Evolutionary conservation across 2,888 invertebrate genomes (phyloP), one percentile per base, ranked within the genome.

Genomic region (Amphimallon solstitiale): DNA sequence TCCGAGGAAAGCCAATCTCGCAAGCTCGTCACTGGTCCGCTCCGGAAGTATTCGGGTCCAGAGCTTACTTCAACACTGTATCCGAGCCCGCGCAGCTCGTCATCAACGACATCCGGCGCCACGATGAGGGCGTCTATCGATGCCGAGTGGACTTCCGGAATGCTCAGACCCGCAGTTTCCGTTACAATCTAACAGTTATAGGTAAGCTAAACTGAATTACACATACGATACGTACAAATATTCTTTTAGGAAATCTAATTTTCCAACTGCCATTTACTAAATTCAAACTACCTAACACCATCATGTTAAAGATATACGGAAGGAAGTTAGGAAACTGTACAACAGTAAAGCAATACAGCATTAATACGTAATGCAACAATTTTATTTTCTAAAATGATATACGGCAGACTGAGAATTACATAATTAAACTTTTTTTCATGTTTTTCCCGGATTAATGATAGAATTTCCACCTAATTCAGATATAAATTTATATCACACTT

Each of bases 101-200:
- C 79, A 87, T 92, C 74, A 89, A 90, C 81, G 92, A 94, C 85
- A 91, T 95, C 77, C 91, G 92, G 83, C 87, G 94, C 49, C 90
- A 90, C 78, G 95, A 95, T 83, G 94, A 95, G 81, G 94, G 94
- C 77, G 89, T 93, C 74, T 95, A 95, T 85, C 88, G 95, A 70
- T 95, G 95, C 83, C 86, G 95, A 70, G 92, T 95, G 73, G 95
- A 95, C 86, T 95, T 94, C 85, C 87, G 92, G 71, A 93, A 93
- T 82, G 92, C 93, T 71, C 94, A 94, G 84, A 94, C 95, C 68
- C 90, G 93, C 80, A 94, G 92, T 84, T 91, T 93, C 83, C 88
- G 92, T 79, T 94, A 94, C 84, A 94, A 94, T 84, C 90, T 95
- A 78, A 93, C 94, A 70, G 93, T 95, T 73, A 92, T 94, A 78